These are phyloP conservation scores for Argyrosomus japonicus DNA, from an alignment of 2,113 vertebrate genomes.

Conservation along the genomic window DNA sequence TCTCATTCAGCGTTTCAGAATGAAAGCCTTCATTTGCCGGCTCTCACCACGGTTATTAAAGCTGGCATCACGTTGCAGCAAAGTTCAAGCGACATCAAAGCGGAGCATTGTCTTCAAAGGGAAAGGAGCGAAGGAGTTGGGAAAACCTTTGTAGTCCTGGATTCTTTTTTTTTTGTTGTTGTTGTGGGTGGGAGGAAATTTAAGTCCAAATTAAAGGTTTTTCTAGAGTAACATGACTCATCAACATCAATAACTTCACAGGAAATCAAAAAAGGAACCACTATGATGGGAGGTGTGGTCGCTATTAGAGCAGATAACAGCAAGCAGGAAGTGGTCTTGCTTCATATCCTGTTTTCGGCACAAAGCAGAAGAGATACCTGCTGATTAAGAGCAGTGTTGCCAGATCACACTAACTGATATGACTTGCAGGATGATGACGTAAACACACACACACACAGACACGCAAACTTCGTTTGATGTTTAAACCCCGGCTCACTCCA, in stretches of 20 bases:
- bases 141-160: slow-evolving; percentile 63
- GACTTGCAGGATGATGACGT: not conserved
- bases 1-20: slow-evolving; percentile 1
- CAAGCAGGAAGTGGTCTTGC: slow-evolving; percentile 63
- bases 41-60: slow-evolving; percentile 47
- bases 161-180: slow-evolving; percentile 16
- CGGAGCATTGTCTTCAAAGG: slow-evolving; percentile 63
- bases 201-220: slow-evolving; percentile 18
- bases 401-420: slow-evolving; percentile 7
- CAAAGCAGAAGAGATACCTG: slow-evolving; percentile 55
- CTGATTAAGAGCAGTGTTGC: slow-evolving; percentile 29
- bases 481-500: slow-evolving; percentile 18
- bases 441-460: not conserved
- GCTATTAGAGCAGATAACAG: slow-evolving; percentile 38
- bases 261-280: slow-evolving; percentile 67
- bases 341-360: slow-evolving; percentile 76
- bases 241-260: slow-evolving; percentile 42
- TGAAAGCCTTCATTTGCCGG: slow-evolving; percentile 46
- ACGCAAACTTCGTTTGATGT: slow-evolving; percentile 42
- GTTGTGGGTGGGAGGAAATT: not conserved
- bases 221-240: slow-evolving; percentile 13
- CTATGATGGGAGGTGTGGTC: slow-evolving; percentile 20
- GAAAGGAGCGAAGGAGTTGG: slow-evolving; percentile 13
- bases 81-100: slow-evolving; percentile 70
- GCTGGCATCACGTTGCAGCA: slow-evolving; percentile 46